Conservation (phyloP, 2,113 vertebrate species). For the Barbus barbus region DNA sequence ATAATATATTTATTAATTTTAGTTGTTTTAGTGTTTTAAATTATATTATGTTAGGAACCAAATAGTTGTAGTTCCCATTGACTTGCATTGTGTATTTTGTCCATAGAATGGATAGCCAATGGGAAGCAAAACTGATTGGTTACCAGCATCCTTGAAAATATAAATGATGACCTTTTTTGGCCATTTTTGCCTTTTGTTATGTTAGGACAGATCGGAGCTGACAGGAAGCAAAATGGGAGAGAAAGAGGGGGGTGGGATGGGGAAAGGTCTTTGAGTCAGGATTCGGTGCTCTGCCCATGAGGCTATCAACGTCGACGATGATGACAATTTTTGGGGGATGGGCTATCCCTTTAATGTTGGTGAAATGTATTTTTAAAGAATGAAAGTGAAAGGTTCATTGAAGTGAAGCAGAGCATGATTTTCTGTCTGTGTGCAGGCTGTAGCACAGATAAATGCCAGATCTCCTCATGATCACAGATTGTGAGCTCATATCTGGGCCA, state of each 20-base stretch:
- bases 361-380: neutral
- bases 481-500: neutral
- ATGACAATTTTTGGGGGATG: too few species aligned
- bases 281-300: too few species aligned
- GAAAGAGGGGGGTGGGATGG: too few species aligned
- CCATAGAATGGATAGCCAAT: neutral
- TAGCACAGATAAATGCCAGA: neutral
- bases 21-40: too few species aligned
- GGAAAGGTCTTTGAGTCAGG: too few species aligned
- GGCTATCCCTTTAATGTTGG: neutral
- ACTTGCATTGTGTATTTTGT: neutral
- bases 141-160: too few species aligned
- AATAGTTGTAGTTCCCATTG: neutral
- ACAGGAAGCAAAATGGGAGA: too few species aligned
- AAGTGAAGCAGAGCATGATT: neutral
- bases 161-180: too few species aligned
- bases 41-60: neutral
- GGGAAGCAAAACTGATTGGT: neutral
- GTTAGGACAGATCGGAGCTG: too few species aligned
- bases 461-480: constrained; percentile 3
- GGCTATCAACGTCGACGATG: too few species aligned
- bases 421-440: neutral
- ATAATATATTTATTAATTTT: neutral
- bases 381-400: neutral
- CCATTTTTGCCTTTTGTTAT: too few species aligned